These are phyloP conservation scores for Diplosoma virens DNA, from an alignment of 23 tunicate genomes.

Conservation along the genomic window DNA sequence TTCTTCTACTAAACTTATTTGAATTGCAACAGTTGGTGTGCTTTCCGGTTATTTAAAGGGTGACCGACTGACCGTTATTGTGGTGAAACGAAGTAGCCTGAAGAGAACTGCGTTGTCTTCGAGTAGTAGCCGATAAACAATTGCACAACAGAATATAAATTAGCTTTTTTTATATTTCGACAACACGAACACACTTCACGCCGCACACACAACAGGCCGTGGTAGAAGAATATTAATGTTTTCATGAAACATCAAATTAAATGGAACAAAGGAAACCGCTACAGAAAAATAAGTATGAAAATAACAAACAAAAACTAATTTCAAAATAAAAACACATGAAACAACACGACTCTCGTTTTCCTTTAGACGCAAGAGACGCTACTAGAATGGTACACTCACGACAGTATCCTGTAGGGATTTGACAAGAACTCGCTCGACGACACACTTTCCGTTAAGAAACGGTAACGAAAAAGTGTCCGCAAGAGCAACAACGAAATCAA, in stretches of 20 bases:
- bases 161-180: neutral
- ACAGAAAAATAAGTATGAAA: slow-evolving; percentile 25
- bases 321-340: neutral
- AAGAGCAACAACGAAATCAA: neutral
- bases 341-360: slow-evolving; percentile 1
- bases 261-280: slow-evolving; percentile 19
- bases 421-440: neutral
- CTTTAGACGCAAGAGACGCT: too few species aligned
- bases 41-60: too few species aligned
- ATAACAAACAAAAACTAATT: slow-evolving; percentile 25
- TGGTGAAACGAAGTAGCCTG: too few species aligned
- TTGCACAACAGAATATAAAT: too few species aligned
- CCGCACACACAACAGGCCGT: slow-evolving; percentile 25
- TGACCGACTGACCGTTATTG: too few species aligned
- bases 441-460: neutral
- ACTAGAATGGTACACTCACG: neutral
- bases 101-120: too few species aligned
- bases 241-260: slow-evolving; percentile 31
- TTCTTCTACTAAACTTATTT: too few species aligned
- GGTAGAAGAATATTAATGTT: slow-evolving; percentile 11
- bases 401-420: neutral
- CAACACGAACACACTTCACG: slow-evolving; percentile 37
- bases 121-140: too few species aligned
- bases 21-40: too few species aligned
- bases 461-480: neutral